Evolutionary conservation across 2,113 vertebrate species (phyloP), one percentile per base, ranked within the genome.

Genomic region (Thamnophis sirtalis): DNA sequence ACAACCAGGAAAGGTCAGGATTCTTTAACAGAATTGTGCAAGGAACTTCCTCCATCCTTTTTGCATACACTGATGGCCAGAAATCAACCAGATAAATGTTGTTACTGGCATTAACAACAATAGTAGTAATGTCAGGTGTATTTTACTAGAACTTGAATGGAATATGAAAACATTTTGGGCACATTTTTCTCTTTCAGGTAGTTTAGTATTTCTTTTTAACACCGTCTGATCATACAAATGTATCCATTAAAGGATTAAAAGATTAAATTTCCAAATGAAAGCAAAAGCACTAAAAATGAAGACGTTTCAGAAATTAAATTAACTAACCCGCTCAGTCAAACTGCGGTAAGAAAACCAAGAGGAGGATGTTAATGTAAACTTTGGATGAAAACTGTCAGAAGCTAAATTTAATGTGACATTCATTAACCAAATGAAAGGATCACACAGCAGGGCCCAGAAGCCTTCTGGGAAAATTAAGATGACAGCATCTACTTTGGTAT

Each of bases 191-290:
- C n/a, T 38, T 22, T 13, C 33, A 6, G 0, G 13, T 53, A 60
- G 24, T 26, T 60, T 60, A 60, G 6, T 24, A 0, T 9, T 9
- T 1, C 0, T n/a, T n/a, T n/a, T n/a, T n/a, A 9, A 2, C 24
- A 50, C 9, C 50, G 88, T 48, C 48, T n/a, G 5, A 26, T 63
- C 15, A 9, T 89, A 43, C 8, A 13, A 88, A 26, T 28, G 19
- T 6, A 13, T 26, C 38, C 9, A 88, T 43, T 22, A 58, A 58
- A 7, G 19, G 21, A 56, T 13, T 49, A 38, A 88, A 26, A n/a
- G 55, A 88, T 24, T 43, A 24, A 38, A 58, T 10, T 89, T 51
- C 10, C 51, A 51, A 51, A 21, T 24, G 6, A 13, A 24, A 22
- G 22, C 17, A 19, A 63, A 49, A 15, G 19, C 1, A 56, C 22